phyloP scores from a whole-genome alignment of 1,140 invertebrate species.

The Drosophila yakuba region DNA sequence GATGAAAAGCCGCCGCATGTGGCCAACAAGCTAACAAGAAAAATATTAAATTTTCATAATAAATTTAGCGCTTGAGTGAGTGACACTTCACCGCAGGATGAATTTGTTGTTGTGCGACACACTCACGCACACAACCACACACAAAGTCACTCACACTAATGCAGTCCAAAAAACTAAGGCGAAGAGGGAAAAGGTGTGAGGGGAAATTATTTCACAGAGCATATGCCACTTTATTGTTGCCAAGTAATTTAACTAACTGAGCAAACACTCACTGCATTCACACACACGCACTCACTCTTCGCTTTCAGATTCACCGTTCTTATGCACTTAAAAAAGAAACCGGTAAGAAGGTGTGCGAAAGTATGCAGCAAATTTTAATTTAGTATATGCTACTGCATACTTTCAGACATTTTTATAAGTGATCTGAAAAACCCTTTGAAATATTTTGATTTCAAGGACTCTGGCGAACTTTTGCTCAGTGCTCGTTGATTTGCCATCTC shows the following conservation, averaged over 20 bases:
- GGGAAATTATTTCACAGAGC: conserved; percentile 71
- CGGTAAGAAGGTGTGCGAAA: too few species aligned
- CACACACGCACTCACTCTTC: conserved; percentile 24
- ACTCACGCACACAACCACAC: neutral
- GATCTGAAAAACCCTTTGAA: neutral
- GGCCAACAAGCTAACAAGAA: conserved; percentile 46
- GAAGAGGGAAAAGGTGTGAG: conserved; percentile 5
- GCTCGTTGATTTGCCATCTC: conserved; percentile 12
- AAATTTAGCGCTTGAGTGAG: conserved; percentile 60
- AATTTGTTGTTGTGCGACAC: conserved; percentile 39
- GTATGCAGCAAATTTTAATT: neutral
- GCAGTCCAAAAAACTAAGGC: conserved; percentile 4
- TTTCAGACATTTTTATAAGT: neutral
- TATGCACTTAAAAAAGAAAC: neutral
- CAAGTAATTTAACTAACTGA: conserved; percentile 79
- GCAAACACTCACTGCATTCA: conserved; percentile 32
- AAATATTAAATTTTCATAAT: conserved; percentile 75
- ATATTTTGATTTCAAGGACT: too few species aligned
- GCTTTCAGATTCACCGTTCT: conserved; percentile 41
- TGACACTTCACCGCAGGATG: conserved; percentile 56
- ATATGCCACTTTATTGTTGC: conserved; percentile 79
- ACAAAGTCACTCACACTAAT: neutral
- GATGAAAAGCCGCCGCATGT: conserved; percentile 16
- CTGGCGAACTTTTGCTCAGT: conserved; percentile 10
- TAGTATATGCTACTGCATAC: neutral